A percentile compares a stretch with the other conserved stretches of the same genome.
Evolutionary conservation across 2,797 vertebrate genomes (phyloP).

Genomic region (Chelidonichthys spinosus): DNA sequence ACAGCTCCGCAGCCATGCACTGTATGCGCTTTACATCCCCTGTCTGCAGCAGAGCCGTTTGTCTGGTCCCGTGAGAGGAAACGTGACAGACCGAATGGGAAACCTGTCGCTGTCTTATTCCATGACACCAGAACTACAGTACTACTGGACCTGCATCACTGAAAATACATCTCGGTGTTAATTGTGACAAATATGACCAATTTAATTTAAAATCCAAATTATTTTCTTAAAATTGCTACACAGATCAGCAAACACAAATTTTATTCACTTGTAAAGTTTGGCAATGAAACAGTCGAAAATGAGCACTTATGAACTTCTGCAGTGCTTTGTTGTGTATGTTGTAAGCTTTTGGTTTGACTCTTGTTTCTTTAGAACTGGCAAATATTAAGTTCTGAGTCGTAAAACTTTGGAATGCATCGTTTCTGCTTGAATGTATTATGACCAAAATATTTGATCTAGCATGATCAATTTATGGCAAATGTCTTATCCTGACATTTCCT

Average conservation of each 20-base stretch:
- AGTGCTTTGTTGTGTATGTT: no score
- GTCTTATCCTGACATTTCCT: not conserved
- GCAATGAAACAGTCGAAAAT: no score
- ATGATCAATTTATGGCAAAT: not conserved
- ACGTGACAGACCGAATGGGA: constrained; percentile 37
- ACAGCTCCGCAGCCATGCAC: constrained; percentile 19
- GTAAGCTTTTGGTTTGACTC: no score
- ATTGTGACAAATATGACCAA: not conserved
- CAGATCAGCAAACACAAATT: not conserved
- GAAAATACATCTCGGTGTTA: not conserved
- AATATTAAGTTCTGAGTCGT: not conserved
- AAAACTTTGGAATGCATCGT: no score
- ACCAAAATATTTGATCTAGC: no score
- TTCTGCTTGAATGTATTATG: no score
- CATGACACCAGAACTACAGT: constrained; percentile 3
- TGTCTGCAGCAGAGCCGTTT: constrained; percentile 35
- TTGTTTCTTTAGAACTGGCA: not conserved
- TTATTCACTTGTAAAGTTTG: not conserved
- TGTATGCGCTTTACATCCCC: constrained; percentile 35
- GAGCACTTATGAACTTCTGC: no score
- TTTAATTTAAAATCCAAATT: not conserved
- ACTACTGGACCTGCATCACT: not conserved
- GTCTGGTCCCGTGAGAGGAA: constrained; percentile 47
- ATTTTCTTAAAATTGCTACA: not conserved
- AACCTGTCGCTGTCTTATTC: constrained; percentile 1